phyloP scores from a whole-genome alignment of 2,113 vertebrate species.

The Caloenas nicobarica region DNA sequence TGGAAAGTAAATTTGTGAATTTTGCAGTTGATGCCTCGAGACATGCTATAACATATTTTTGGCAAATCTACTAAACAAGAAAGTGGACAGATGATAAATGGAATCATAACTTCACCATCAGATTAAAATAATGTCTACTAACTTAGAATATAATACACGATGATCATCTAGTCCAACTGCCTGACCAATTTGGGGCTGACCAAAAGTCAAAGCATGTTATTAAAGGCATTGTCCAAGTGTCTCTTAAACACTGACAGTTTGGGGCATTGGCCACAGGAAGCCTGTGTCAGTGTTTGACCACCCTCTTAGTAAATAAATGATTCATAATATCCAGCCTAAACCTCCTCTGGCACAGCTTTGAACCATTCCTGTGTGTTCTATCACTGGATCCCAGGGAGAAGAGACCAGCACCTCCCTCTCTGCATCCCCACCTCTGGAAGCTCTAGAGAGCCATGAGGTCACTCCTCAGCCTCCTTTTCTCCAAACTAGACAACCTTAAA shows the following conservation, averaged over 20 bases:
- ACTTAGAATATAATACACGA: neutral
- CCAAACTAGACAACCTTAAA: no score
- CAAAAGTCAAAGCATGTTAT: no score
- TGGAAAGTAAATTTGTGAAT: neutral
- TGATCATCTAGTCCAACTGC: neutral
- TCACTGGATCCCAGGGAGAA: neutral
- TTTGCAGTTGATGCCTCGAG: neutral
- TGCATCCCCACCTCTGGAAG: no score
- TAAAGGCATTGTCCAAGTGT: no score
- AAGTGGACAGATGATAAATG: neutral
- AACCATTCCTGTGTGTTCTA: rapidly evolving
- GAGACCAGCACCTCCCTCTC: neutral
- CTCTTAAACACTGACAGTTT: neutral
- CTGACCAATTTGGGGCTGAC: no score
- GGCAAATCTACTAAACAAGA: neutral
- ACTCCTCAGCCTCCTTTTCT: neutral
- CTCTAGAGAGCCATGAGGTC: neutral
- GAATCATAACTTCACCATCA: neutral
- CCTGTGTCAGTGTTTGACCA: neutral
- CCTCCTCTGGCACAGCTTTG: no score
- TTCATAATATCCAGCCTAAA: neutral
- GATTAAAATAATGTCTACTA: neutral
- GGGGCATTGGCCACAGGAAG: neutral
- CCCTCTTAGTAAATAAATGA: neutral
- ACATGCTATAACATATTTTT: neutral